Evolutionary conservation across 2,113 vertebrate species (phyloP), one percentile per base, ranked within the genome.

Genomic region (Pelecanus crispus): DNA sequence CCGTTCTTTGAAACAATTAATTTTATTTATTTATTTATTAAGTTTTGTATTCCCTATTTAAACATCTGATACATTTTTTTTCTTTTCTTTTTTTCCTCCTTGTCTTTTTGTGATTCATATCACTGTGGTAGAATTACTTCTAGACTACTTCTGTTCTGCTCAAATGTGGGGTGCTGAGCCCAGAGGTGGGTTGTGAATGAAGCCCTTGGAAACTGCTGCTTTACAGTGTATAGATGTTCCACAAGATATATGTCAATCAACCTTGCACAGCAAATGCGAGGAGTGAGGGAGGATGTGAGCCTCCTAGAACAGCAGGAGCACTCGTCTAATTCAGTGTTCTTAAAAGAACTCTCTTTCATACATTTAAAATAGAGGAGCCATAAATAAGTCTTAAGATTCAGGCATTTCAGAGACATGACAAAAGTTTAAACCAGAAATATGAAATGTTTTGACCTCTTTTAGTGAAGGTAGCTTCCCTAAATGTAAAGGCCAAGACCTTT

Each of bases 401-500:
- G 22, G 34, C 19, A 50, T 82, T 92, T 92, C 47, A 42, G 80
- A 78, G 8, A 40, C 12, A 20, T 40, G 22, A 38, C 11, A 93
- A 49, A 65, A 86, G 17, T 52, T 73, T 86, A 44, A 78, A 38
- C 16, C 20, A 81, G 58, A 75, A 83, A 67, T 38, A 59, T n/a
- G 26, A 80, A 58, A 79, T 28, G 18, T 59, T 81, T 73, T 80
- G 32, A 62, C 52, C 24, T 82, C 34, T 93, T 56, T 53, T 75
- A 70, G 18, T 67, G 49, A 92, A 86, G 45, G 36, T 63, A 56
- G 15, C 34, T 77, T 91, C 59, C 49, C 34, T 91, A 86, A 86
- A 86, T 63, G 61, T 81, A 65, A 80, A 88, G 53, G 40, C 17
- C 13, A 67, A 92, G 74, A 81, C 42, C n/a, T 92, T 93, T 88